Evolutionary conservation across 2,888 invertebrate genomes (phyloP), one percentile per base, ranked within the genome.

Genomic region (Onthophagus sagittarius): DNA sequence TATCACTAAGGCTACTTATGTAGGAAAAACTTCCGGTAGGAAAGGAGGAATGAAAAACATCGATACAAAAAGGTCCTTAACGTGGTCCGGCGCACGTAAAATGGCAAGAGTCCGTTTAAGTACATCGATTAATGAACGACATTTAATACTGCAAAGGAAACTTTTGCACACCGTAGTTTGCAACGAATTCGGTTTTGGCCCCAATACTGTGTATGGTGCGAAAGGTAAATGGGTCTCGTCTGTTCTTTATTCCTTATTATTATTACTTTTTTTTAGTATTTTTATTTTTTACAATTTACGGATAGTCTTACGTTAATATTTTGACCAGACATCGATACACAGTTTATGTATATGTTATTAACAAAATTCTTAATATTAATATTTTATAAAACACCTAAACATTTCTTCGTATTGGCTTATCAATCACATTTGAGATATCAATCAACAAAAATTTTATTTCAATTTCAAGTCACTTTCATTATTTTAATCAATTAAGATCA

Each of bases 91-190:
- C 69, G 70, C 69, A 72, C 65, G 63, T 70, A 72, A 72, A 72
- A 72, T 72, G 74, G 74, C 74, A 74, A 74, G 74, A 74, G 69
- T 72, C 62, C 72, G 65, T 71, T 74, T 74, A 74, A 74, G 71
- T 71, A 74, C 74, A 71, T 62, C 70, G 67, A 67, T 67, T 67
- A 67, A n/a, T 67, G 39, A 67, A 67, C 67, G 67, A 67, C 32
- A 67, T 67, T 67, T 67, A 67, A 67, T 67, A 67, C 67, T 67
- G 67, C 67, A 67, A 67, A 67, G 67, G 67, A 67, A 67, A 67
- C 39, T 53, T 67, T 67, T 67, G 67, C 67, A 67, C 67, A 67
- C 67, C 67, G 67, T 32, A 32, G 67, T 32, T 67, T 67, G 67
- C 67, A 67, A 67, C 23, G 67, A 67, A 67, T 67, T 67, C 64